Evolutionary conservation across 2,113 vertebrate species (phyloP).

Genomic region (Neolamprologus modestus): DNA sequence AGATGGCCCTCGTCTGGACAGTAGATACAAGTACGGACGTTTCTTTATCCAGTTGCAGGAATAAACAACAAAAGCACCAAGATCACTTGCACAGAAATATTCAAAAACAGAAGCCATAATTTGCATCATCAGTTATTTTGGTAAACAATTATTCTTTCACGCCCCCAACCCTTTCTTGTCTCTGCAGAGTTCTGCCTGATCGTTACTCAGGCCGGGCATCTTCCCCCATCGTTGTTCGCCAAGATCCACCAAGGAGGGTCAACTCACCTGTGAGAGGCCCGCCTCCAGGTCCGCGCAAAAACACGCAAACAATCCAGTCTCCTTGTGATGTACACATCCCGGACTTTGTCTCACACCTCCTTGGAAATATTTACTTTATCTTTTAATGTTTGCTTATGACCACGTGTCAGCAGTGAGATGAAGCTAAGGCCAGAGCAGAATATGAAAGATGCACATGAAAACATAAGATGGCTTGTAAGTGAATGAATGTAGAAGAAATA

Average conservation of each 20-base stretch:
- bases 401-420: neutral
- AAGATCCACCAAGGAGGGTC: constrained; percentile 46
- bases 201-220: constrained; percentile 23
- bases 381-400: neutral
- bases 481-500: neutral
- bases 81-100: neutral
- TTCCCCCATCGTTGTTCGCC: constrained; percentile 50
- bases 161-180: neutral
- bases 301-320: neutral
- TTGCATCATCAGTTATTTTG: neutral
- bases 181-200: constrained; percentile 67
- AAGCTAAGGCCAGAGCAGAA: neutral
- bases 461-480: neutral
- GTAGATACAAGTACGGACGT: constrained; percentile 67
- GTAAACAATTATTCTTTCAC: neutral
- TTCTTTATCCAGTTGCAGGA: neutral
- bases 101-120: neutral
- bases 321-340: neutral
- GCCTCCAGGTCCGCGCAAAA: constrained; percentile 48
- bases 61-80: neutral
- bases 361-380: neutral
- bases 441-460: neutral
- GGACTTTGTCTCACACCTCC: neutral
- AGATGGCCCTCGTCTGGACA: constrained; percentile 40
- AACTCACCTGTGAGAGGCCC: constrained; percentile 61